Percentiles rank a stretch among this genome's conserved stretches.
Evolutionary conservation across 2,797 vertebrate genomes (phyloP).

Genomic region (Eulemur coronatus): DNA sequence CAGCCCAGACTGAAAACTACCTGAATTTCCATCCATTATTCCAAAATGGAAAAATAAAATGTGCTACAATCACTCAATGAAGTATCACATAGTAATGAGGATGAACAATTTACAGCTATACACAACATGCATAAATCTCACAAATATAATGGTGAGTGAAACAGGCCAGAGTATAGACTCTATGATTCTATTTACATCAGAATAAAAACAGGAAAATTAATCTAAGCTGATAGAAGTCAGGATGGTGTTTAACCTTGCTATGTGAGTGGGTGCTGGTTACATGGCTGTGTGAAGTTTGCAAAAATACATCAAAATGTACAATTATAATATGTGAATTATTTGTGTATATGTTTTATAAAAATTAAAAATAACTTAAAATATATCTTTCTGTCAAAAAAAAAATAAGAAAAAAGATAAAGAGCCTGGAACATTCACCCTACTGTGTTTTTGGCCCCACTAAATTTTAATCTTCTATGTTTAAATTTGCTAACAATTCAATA

Average conservation of each 20-base stretch:
- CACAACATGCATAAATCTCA: background rate
- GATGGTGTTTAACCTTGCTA: background rate
- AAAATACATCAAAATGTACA: background rate
- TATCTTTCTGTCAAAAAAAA: background rate
- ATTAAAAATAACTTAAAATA: background rate
- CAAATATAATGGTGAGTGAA: background rate
- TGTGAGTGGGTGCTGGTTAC: background rate
- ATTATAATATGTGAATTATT: background rate
- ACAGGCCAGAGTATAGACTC: background rate
- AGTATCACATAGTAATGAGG: background rate
- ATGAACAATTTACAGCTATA: background rate
- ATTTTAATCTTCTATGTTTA: constrained; percentile 4
- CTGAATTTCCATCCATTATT: background rate
- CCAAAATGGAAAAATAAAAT: background rate
- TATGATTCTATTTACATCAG: background rate
- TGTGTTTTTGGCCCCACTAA: background rate
- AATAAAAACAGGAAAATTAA: background rate
- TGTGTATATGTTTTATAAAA: background rate
- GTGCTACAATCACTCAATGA: background rate
- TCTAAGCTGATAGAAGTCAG: background rate
- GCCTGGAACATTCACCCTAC: background rate
- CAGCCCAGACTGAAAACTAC: background rate
- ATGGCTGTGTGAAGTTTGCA: background rate
- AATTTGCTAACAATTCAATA: background rate
- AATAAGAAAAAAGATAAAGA: background rate